Evolutionary conservation across 2,888 invertebrate genomes (phyloP).

Genomic region (Osedax frankpressi): DNA sequence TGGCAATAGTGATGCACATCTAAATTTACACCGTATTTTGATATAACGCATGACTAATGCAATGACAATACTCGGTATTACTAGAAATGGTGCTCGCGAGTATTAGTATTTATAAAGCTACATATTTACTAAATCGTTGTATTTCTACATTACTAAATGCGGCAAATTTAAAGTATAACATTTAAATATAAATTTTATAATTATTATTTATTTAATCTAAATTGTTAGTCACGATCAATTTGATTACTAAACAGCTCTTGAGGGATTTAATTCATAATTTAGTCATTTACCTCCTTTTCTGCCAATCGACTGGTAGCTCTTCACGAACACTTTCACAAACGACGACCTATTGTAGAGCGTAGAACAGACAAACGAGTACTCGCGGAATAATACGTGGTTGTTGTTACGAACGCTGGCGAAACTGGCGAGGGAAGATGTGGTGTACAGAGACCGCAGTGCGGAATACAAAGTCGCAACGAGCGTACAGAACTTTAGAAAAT

Average conservation of each 20-base stretch:
- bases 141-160: no score
- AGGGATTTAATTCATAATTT: constrained; percentile 2
- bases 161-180: no score
- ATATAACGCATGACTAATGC: no score
- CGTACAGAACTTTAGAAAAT: no score
- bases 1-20: no score
- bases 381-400: constrained; percentile 43
- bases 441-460: neutral
- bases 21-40: no score
- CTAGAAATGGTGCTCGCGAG: no score
- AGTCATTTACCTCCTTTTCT: constrained; percentile 40
- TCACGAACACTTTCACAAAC: constrained; percentile 43
- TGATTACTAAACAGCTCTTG: neutral
- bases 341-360: constrained; percentile 44
- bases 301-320: constrained; percentile 41
- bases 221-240: neutral
- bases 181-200: constrained; percentile 17
- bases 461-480: neutral
- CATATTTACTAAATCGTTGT: no score
- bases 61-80: no score
- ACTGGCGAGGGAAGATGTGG: constrained; percentile 29
- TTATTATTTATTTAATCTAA: neutral
- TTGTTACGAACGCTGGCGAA: constrained; percentile 41
- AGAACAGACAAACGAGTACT: constrained; percentile 37
- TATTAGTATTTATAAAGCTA: no score